Base-by-base conservation (phyloP, 2,113 vertebrate genomes). In the Synodontis membranacea region DNA sequence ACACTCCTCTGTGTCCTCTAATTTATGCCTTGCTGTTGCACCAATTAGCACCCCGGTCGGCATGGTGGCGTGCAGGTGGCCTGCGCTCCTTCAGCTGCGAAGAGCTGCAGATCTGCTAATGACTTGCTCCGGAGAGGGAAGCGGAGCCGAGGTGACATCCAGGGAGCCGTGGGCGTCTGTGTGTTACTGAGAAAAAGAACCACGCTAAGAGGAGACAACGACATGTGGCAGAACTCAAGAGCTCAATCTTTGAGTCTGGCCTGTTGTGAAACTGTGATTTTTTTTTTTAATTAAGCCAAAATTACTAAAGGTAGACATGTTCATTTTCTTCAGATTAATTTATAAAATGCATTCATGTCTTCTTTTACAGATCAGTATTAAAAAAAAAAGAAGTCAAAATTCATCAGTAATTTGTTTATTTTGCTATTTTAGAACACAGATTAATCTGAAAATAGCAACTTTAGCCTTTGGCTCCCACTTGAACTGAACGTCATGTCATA, bases 11-110 rank as follows among this genome's bases (percentile, higher is more conserved):
- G 44, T 76, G 82, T 66, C 62, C 86, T 90, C 88, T 91, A 90
- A 91, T 92, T 92, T 91, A 91, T 91, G 88, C 88, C 78, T 86
- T 80, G 90, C 86, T 80, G 83, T 86, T 85, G 82, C 87, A 90
- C 87, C 91, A 91, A 92, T 92, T 92, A 92, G 80, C 90, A 62
- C 86, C 56, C 74, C 21, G 56, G 86, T 54, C 72, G 50, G 54
- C 19, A 23, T 52, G 54, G 72, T n/a, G 34, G 8, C 34, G 25
- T 80, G 72, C 84, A 89, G 88, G 89, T 90, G 89, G 88, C 70
- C 48, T 52, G 31, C 25, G 75, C 56, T 39, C 42, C 56, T 83
- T 87, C 81, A 80, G 84, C 50, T 17, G 46, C 25, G 83, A 86
- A 84, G n/a, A 83, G 85, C 81, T 68, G 39, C 48, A 80, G 79